Conservation (phyloP, 2,888 invertebrate species). For the Omphaloscelis lunosa region DNA sequence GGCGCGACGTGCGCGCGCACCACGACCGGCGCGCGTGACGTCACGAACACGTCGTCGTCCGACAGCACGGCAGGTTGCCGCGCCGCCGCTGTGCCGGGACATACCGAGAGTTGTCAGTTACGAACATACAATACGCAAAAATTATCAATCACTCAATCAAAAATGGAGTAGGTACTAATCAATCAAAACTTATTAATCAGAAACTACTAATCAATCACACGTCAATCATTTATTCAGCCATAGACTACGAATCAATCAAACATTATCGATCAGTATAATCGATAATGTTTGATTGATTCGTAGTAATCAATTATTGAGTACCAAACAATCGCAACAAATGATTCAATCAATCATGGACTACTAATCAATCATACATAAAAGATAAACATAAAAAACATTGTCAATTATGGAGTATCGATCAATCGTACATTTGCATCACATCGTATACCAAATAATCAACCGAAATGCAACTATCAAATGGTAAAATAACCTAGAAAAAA, state of each 20-base stretch:
- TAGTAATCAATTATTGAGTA: neutral
- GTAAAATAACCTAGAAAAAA: neutral
- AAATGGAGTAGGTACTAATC: neutral
- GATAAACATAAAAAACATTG: neutral
- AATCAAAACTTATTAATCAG: neutral
- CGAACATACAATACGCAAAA: neutral
- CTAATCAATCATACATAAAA: neutral
- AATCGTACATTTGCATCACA: neutral
- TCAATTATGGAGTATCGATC: neutral
- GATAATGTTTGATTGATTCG: no score
- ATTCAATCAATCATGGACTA: neutral
- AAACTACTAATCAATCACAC: neutral
- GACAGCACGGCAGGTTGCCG: conserved; percentile 67
- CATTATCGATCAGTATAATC: neutral
- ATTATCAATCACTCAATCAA: neutral
- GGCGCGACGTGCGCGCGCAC: conserved; percentile 68
- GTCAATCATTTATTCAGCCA: neutral
- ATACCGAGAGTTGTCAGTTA: neutral
- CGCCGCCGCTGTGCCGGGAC: conserved; percentile 7
- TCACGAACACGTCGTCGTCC: conserved; percentile 84
- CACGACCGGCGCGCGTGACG: conserved; percentile 70
- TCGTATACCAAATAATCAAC: neutral
- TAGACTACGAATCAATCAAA: neutral
- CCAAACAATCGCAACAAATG: neutral
- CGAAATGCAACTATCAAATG: neutral